Evolutionary conservation across 2,888 invertebrate genomes (phyloP).

Genomic region (Cabera pusaria): DNA sequence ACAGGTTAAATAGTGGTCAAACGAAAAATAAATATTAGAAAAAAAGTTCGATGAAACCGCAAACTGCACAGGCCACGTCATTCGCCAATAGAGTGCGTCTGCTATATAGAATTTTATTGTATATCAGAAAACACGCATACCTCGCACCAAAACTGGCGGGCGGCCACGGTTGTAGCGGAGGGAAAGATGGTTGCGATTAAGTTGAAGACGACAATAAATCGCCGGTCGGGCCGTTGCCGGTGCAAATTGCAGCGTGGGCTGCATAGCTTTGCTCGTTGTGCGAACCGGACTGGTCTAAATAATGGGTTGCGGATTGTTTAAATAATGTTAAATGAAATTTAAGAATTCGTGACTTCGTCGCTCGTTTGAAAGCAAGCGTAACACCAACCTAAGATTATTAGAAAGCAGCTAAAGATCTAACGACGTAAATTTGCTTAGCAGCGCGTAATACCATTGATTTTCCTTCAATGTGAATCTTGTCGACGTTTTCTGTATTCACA

Average conservation of each 20-base stretch:
- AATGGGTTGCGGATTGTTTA: too few species aligned
- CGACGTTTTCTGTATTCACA: too few species aligned
- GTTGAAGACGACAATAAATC: constrained; percentile 57
- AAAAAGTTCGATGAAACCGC: not conserved
- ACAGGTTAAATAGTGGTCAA: too few species aligned
- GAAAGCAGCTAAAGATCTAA: too few species aligned
- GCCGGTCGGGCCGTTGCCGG: constrained; percentile 38
- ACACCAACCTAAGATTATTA: too few species aligned
- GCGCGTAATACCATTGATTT: too few species aligned
- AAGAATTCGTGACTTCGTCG: too few species aligned
- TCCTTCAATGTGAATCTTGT: too few species aligned
- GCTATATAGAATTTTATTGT: constrained; percentile 21
- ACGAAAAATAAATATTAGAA: too few species aligned
- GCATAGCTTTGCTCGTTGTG: constrained; percentile 20
- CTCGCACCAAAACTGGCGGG: constrained; percentile 19
- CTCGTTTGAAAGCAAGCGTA: too few species aligned
- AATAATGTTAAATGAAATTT: too few species aligned
- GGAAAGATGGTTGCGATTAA: constrained; percentile 39
- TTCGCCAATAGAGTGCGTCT: constrained; percentile 19
- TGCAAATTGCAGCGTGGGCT: constrained; percentile 49
- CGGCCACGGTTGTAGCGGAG: constrained; percentile 5
- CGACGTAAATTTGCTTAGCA: too few species aligned
- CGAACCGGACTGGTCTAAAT: constrained; percentile 12
- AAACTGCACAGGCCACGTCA: constrained; percentile 13
- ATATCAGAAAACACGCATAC: constrained; percentile 16